Percentiles rank a stretch among this genome's conserved stretches.
Conservation (phyloP, 64 coral and sea anemone genomes). For the Anthopleura sola region DNA sequence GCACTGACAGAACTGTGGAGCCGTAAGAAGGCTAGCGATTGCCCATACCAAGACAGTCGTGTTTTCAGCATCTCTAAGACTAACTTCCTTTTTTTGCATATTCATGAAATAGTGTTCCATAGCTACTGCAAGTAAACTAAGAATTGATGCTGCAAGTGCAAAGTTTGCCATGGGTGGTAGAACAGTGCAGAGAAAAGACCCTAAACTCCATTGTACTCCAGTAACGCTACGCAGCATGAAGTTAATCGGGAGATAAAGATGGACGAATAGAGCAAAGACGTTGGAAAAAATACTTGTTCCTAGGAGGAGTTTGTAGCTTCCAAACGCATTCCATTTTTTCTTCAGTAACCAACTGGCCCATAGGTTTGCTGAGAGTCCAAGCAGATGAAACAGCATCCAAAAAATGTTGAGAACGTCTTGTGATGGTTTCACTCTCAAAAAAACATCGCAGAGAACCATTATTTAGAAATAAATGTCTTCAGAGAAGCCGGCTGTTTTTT, state of each 20-base stretch:
- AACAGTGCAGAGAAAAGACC: not conserved
- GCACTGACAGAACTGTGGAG: slow-evolving; percentile 25
- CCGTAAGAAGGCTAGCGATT: not conserved
- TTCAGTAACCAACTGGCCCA: not conserved
- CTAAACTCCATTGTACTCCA: slow-evolving; percentile 2
- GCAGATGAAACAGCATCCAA: slow-evolving; percentile 5
- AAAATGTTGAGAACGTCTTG: not conserved
- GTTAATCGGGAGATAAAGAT: slow-evolving; percentile 21
- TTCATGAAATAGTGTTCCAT: not conserved
- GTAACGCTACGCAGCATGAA: not conserved
- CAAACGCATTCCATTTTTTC: not conserved
- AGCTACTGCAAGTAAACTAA: not conserved
- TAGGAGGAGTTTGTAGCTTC: slow-evolving; percentile 1
- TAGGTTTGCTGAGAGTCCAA: slow-evolving; percentile 6
- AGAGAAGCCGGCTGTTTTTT: not conserved
- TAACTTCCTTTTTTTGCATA: not conserved
- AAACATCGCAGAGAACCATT: slow-evolving; percentile 4
- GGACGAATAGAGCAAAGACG: not conserved
- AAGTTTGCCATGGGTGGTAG: slow-evolving; percentile 13
- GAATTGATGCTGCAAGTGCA: not conserved
- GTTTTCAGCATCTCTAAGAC: slow-evolving; percentile 1
- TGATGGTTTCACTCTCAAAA: not conserved
- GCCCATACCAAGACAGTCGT: slow-evolving; percentile 1
- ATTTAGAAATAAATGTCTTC: not conserved
- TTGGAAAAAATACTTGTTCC: slow-evolving; percentile 18